Percentiles rank a stretch among this genome's conserved stretches.
These are phyloP conservation scores for Troglohyphantes excavatus DNA, from an alignment of 2,888 invertebrate genomes.

Conservation along the genomic window DNA sequence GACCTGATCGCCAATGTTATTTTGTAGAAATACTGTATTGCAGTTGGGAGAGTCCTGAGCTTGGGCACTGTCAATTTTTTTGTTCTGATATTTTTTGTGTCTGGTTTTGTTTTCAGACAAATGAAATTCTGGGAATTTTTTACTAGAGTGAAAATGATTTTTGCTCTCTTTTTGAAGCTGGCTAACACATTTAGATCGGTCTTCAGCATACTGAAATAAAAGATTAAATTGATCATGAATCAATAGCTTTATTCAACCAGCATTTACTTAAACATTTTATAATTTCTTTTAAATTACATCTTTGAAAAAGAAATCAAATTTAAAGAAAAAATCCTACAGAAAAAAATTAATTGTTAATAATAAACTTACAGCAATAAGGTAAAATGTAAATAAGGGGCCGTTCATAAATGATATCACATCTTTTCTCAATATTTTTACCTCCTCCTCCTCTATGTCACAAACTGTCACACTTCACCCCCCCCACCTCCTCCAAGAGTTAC, in stretches of 20 bases:
- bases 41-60: background rate
- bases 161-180: constrained; percentile 64
- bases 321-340: background rate
- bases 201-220: constrained; percentile 64
- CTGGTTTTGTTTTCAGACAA: constrained; percentile 58
- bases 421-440: too few relatives aligned
- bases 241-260: too few relatives aligned
- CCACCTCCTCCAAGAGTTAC: too few relatives aligned
- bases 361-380: too few relatives aligned
- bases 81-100: constrained; percentile 25
- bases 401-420: too few relatives aligned
- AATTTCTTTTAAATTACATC: background rate
- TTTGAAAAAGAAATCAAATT: background rate
- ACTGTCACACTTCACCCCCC: too few relatives aligned
- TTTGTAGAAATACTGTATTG: background rate
- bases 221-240: background rate
- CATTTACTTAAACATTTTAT: too few relatives aligned
- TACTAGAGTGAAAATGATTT: constrained; percentile 61
- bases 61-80: background rate
- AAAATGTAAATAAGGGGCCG: too few relatives aligned
- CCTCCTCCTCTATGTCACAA: too few relatives aligned
- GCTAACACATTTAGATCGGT: constrained; percentile 58
- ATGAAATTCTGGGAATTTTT: constrained; percentile 59
- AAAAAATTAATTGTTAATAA: background rate
- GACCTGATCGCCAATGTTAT: background rate